Percentiles rank a stretch among this genome's conserved stretches.
These are phyloP conservation scores for Luperina nickerlii DNA, from an alignment of 2,888 invertebrate species.

Conservation along the genomic window DNA sequence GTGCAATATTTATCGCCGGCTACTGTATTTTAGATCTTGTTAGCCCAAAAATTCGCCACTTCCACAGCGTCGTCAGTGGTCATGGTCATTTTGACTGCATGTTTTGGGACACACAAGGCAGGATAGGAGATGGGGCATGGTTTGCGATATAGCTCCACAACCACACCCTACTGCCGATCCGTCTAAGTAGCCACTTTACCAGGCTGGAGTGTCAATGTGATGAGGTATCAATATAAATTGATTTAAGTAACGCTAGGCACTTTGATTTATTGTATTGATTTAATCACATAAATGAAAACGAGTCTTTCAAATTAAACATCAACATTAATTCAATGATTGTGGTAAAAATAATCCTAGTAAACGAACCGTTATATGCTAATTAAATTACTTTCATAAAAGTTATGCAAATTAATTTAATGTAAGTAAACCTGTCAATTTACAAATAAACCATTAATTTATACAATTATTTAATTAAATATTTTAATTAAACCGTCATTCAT, in stretches of 20 bases:
- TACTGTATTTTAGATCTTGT: too few relatives aligned
- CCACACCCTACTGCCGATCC: too few relatives aligned
- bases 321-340: background rate
- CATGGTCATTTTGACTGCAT: too few relatives aligned
- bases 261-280: background rate
- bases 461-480: conserved; percentile 16
- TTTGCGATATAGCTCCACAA: too few relatives aligned
- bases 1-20: too few relatives aligned
- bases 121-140: too few relatives aligned
- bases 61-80: too few relatives aligned
- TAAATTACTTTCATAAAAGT: conserved; percentile 20
- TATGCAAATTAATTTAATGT: conserved; percentile 18
- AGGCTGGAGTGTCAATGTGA: too few relatives aligned
- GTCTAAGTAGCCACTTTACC: too few relatives aligned
- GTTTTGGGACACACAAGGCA: too few relatives aligned
- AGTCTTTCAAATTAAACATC: background rate
- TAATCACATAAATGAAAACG: background rate
- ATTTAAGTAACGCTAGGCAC: background rate
- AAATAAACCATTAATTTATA: conserved; percentile 23
- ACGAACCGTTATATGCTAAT: background rate
- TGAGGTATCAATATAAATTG: background rate
- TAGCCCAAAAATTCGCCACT: too few relatives aligned
- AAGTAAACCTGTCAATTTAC: background rate
- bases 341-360: background rate
- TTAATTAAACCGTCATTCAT: conserved; percentile 34